Base-by-base conservation (phyloP, 2,113 vertebrate genomes). In the Otolemur garnettii region DNA sequence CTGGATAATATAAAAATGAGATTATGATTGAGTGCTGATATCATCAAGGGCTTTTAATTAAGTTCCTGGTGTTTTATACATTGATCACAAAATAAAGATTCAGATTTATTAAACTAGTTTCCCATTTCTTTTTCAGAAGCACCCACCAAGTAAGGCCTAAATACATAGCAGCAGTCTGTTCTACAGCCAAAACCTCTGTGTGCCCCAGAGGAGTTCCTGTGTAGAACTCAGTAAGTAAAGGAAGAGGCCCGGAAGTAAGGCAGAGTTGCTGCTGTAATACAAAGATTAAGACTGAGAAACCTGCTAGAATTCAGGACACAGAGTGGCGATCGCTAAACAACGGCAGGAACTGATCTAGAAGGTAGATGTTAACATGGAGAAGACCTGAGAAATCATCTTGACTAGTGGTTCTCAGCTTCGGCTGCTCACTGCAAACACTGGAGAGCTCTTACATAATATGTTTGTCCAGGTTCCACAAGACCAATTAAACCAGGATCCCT, bases 1-100 rank as follows among this genome's bases (percentile, higher is more conserved):
- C 42, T 10, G 4, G 38, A 38, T 28, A n/a, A 0, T 62, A 14
- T 79, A n/a, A 90, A 83, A 42, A n/a, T 81, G 35, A 89, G 83
- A 35, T 69, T 89, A 62, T 77, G 78, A 64, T 81, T 82, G 85
- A 86, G 38, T 21, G 12, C 93, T 71, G 90, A 66, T 95, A 77
- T 72, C 33, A 60, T 80, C 68, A 87, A 81, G 30, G 81, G 77
- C 71, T 97, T 93, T 96, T 95, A 94, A 87, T 93, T 72, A 90
- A 68, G 45, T 62, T 68, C 90, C 69, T 77, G 55, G 30, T 35
- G 92, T 71, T 97, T 55, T 50, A 38, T 69, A 72, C 80, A 50
- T 19, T 45, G 55, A 82, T 74, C 59, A 82, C 68, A 72, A 57
- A 94, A 21, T 92, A n/a, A 77, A 77, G 62, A n/a, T 50, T 80